Conservation (phyloP, 2,113 vertebrate species). For the Colistium nudipinnis region DNA sequence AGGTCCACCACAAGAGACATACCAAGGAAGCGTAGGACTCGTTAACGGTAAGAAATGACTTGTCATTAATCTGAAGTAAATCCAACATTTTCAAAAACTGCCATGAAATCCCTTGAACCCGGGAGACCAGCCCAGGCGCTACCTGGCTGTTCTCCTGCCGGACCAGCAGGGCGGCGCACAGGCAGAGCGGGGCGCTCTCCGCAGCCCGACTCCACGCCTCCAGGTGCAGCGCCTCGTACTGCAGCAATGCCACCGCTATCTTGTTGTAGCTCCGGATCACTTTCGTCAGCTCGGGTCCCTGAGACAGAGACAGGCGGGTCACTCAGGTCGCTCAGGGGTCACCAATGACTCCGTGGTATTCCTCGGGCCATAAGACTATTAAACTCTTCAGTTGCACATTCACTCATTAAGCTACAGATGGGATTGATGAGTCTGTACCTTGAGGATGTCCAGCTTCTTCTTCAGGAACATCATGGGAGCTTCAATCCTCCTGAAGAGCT, state of each 20-base stretch:
- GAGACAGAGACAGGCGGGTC: slow-evolving; percentile 3
- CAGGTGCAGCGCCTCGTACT: slow-evolving; percentile 84
- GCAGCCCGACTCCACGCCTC: slow-evolving; percentile 80
- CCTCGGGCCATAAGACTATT: too few relatives aligned
- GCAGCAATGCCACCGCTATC: slow-evolving; percentile 81
- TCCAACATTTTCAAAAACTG: too few relatives aligned
- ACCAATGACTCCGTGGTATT: too few relatives aligned
- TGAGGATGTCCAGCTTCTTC: slow-evolving; percentile 78
- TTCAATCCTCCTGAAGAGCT: slow-evolving; percentile 85
- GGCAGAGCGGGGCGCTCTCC: slow-evolving; percentile 67
- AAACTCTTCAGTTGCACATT: too few relatives aligned
- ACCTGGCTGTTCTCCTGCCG: slow-evolving; percentile 79
- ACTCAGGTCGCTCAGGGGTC: background rate
- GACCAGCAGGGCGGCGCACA: slow-evolving; percentile 79
- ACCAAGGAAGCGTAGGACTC: too few relatives aligned
- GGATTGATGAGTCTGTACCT: slow-evolving; percentile 65
- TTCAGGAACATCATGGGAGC: slow-evolving; percentile 85
- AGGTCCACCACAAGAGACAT: background rate
- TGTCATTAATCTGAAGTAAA: too few relatives aligned
- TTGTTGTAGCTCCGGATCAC: slow-evolving; percentile 83
- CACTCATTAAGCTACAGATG: too few relatives aligned
- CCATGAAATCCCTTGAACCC: too few relatives aligned
- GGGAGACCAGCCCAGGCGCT: too few relatives aligned
- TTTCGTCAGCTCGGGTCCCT: slow-evolving; percentile 83
- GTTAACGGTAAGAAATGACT: too few relatives aligned